These are phyloP conservation scores for Conus ventricosus DNA, from an alignment of 1,140 invertebrate genomes.

Conservation along the genomic window DNA sequence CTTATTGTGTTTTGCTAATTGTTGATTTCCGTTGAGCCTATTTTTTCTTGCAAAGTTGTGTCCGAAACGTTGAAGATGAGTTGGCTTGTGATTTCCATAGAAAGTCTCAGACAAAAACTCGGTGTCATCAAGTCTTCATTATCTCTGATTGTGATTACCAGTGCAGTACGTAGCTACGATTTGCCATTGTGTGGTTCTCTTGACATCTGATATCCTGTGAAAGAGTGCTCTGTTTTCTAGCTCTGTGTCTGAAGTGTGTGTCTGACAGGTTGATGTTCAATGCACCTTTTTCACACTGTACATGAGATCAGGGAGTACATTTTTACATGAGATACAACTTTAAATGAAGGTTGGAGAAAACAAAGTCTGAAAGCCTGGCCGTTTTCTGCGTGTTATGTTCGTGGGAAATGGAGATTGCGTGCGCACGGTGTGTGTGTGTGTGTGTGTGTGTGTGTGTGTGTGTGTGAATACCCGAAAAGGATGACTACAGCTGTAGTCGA, in stretches of 20 bases:
- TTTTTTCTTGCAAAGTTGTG: too few species aligned
- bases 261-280: constrained; percentile 19
- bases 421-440: background rate
- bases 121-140: too few species aligned
- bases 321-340: constrained; percentile 41
- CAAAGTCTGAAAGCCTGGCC: background rate
- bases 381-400: background rate
- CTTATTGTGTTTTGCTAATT: too few species aligned
- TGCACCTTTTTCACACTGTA: constrained; percentile 35
- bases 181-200: constrained; percentile 23
- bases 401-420: background rate
- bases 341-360: constrained; percentile 33
- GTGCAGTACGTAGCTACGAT: background rate
- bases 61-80: too few species aligned
- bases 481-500: background rate
- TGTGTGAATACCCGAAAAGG: background rate
- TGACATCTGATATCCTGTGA: background rate
- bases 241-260: background rate
- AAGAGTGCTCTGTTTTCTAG: background rate
- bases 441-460: background rate
- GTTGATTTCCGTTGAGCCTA: too few species aligned
- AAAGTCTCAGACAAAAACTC: too few species aligned
- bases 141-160: too few species aligned
- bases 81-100: too few species aligned
- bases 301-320: constrained; percentile 46